Percentiles rank a stretch among this genome's conserved stretches.
phyloP scores from a whole-genome alignment of 2,797 vertebrate species.

The Clarias laeviceps region DNA sequence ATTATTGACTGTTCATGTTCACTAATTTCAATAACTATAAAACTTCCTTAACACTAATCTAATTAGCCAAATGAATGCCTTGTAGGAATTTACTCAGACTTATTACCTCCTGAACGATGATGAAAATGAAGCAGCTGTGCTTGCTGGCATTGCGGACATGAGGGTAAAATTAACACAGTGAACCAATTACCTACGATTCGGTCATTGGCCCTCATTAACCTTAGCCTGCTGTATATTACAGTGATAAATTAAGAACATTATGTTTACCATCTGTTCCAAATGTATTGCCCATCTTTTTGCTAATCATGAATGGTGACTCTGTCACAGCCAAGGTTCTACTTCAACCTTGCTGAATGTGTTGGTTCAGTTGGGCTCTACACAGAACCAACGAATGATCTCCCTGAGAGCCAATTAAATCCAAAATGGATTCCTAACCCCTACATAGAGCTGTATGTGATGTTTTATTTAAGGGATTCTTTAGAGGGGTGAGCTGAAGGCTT shows the following conservation, averaged over 20 bases:
- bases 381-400: not conserved
- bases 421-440: not conserved
- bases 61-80: slow-evolving; percentile 55
- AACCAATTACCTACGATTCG: slow-evolving; percentile 70
- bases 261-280: slow-evolving; percentile 68
- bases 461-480: not conserved
- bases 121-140: slow-evolving; percentile 66
- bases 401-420: not conserved
- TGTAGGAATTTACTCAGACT: slow-evolving; percentile 53
- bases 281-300: slow-evolving; percentile 43
- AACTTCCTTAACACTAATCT: slow-evolving; percentile 32
- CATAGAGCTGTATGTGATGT: too few relatives aligned
- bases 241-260: slow-evolving; percentile 65
- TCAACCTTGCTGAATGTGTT: not conserved
- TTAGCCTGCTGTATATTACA: slow-evolving; percentile 67
- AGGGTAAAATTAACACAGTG: slow-evolving; percentile 55
- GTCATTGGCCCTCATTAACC: slow-evolving; percentile 73
- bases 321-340: slow-evolving; percentile 4
- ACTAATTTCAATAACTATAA: slow-evolving; percentile 14
- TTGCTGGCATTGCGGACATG: slow-evolving; percentile 44
- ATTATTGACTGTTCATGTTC: slow-evolving; percentile 22
- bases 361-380: not conserved
- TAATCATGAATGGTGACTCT: slow-evolving; percentile 38
- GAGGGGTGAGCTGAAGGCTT: not conserved
- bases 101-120: slow-evolving; percentile 52